phyloP scores from a whole-genome alignment of 2,888 invertebrate species.

The Lymantria monacha region DNA sequence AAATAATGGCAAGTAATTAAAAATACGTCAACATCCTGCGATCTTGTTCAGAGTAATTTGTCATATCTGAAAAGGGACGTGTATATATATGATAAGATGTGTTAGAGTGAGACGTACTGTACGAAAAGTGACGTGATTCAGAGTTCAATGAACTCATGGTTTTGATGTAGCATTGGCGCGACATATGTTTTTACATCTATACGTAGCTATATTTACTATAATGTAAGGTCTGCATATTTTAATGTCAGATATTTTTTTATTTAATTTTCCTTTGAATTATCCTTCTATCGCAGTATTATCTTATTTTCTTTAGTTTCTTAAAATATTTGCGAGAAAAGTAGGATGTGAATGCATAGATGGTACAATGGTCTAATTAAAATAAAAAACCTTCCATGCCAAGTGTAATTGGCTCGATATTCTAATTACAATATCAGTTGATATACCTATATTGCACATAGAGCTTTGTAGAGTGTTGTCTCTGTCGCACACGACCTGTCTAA shows the following conservation, averaged over 20 bases:
- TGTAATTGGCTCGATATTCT: too few species aligned
- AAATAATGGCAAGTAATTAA: not conserved
- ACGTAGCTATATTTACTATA: constrained; percentile 1
- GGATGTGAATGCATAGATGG: too few species aligned
- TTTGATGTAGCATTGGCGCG: constrained; percentile 58
- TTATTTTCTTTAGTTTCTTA: too few species aligned
- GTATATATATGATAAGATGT: constrained; percentile 36
- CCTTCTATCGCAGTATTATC: too few species aligned
- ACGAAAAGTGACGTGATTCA: constrained; percentile 61
- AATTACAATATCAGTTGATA: too few species aligned
- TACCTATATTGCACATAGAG: too few species aligned
- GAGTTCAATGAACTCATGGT: constrained; percentile 48
- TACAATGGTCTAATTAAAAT: too few species aligned
- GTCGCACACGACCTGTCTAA: too few species aligned
- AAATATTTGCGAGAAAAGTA: too few species aligned
- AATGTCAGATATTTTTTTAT: not conserved
- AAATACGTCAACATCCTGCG: constrained; percentile 14
- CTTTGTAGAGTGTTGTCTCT: too few species aligned
- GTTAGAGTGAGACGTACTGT: constrained; percentile 39
- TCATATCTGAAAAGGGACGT: constrained; percentile 29
- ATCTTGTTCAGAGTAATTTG: constrained; percentile 22
- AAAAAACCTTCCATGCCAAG: too few species aligned
- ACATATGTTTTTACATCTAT: constrained; percentile 18
- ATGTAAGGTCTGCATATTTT: constrained; percentile 17
- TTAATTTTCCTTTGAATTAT: too few species aligned